These are phyloP conservation scores for Propithecus perrieri DNA, from an alignment of 2,797 vertebrate species.

Conservation along the genomic window DNA sequence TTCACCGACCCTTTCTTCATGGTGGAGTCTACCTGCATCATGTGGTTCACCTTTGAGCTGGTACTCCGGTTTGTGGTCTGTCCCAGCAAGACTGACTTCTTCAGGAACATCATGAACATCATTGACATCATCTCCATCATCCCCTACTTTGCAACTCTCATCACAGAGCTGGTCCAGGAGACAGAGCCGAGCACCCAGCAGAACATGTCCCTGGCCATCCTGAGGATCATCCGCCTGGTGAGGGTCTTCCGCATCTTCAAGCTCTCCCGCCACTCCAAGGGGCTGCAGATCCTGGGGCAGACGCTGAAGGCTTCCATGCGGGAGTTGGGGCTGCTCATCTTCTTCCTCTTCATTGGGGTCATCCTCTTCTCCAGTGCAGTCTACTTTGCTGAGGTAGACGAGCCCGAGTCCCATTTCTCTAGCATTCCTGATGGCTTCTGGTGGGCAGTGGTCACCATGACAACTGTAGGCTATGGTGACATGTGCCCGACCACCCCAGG, in stretches of 20 bases:
- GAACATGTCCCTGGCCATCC: conserved; percentile 96
- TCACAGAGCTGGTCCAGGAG: conserved; percentile 94
- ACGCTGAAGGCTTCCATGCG: conserved; percentile 95
- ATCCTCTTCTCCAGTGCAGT: conserved; percentile 98
- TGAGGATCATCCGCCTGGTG: conserved; percentile 96
- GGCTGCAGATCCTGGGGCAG: conserved; percentile 95
- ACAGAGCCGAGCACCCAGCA: conserved; percentile 90
- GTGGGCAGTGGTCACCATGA: conserved; percentile 99
- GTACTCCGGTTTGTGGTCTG: conserved; percentile 94
- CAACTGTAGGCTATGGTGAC: conserved; percentile 98
- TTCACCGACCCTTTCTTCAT: conserved; percentile 98
- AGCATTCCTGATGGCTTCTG: conserved; percentile 99
- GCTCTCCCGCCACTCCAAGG: conserved; percentile 95
- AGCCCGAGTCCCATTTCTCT: conserved; percentile 96
- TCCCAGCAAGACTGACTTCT: conserved; percentile 97
- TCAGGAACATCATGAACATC: conserved; percentile 98
- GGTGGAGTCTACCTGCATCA: conserved; percentile 96
- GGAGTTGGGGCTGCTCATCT: conserved; percentile 95
- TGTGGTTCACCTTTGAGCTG: conserved; percentile 98
- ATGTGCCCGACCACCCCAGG: conserved; percentile 98
- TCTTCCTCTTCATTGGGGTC: conserved; percentile 98
- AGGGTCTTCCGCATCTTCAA: conserved; percentile 98
- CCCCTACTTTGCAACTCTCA: conserved; percentile 97
- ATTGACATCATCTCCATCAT: conserved; percentile 98
- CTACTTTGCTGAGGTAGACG: conserved; percentile 99